Percentiles rank a stretch among this genome's conserved stretches.
Conservation (phyloP, 2,113 vertebrate genomes). For the Chlorodrepanis virens region DNA sequence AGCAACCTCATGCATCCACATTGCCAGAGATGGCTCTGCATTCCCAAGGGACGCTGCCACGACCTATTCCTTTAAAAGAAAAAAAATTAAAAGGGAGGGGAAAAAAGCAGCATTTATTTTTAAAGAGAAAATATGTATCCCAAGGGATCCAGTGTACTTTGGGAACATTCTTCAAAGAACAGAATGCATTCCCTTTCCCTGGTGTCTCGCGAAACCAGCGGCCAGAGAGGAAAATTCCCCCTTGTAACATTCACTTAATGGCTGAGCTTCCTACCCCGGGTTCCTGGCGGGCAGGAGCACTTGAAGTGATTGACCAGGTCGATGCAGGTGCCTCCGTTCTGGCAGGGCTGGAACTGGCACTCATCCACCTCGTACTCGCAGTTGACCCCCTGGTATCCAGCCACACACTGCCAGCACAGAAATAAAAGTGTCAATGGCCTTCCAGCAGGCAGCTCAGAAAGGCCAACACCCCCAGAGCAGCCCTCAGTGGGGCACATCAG, state of each 20-base stretch:
- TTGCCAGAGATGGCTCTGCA: neutral
- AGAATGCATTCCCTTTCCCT: neutral
- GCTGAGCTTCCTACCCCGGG: conserved; percentile 76
- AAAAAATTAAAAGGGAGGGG: neutral
- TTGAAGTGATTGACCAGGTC: conserved; percentile 89
- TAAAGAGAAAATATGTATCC: conserved; percentile 31
- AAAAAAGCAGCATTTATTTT: conserved; percentile 18
- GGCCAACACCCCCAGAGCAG: neutral
- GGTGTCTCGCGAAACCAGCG: neutral
- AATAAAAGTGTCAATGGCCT: neutral
- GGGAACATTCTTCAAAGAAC: conserved; percentile 47
- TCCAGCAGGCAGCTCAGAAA: neutral
- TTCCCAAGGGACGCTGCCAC: neutral
- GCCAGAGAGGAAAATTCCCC: neutral
- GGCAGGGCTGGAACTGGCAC: conserved; percentile 86
- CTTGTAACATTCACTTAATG: neutral
- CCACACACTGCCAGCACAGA: conserved; percentile 76
- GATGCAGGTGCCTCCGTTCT: conserved; percentile 87
- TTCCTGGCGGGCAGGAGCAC: conserved; percentile 90
- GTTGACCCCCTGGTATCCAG: conserved; percentile 89
- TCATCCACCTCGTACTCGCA: conserved; percentile 91
- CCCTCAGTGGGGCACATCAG: neutral
- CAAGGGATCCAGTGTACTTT: conserved; percentile 27
- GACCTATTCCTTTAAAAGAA: conserved; percentile 20
- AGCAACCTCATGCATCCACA: neutral